A percentile compares a stretch with the other conserved stretches of the same genome.
Conservation (phyloP, 2,888 invertebrate genomes). For the Dyspetes luteomarginatus region DNA sequence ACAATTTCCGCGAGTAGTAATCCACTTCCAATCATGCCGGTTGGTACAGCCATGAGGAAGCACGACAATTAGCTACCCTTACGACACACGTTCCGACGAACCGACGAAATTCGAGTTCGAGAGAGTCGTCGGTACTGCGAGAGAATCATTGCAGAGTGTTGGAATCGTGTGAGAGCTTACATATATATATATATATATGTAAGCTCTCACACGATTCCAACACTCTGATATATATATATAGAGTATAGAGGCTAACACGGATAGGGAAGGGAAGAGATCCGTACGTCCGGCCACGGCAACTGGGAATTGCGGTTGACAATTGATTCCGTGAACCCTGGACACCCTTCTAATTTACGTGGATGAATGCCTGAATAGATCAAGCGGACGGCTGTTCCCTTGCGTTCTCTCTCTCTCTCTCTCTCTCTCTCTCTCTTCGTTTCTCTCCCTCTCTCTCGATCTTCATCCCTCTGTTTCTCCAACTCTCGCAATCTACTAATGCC, state of each 20-base stretch:
- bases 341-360: constrained; percentile 69
- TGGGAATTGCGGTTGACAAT: constrained; percentile 77
- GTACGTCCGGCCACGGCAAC: constrained; percentile 57
- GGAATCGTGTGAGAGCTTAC: neutral
- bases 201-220: too few relatives aligned
- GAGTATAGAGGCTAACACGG: constrained; percentile 31
- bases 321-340: constrained; percentile 70
- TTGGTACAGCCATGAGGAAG: constrained; percentile 34
- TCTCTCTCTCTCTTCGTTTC: neutral
- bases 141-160: constrained; percentile 56
- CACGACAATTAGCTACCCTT: constrained; percentile 65
- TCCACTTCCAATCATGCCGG: constrained; percentile 64
- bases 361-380: constrained; percentile 65
- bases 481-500: constrained; percentile 11
- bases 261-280: constrained; percentile 43
- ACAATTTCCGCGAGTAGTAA: constrained; percentile 64
- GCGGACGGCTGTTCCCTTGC: constrained; percentile 35
- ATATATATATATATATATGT: constrained; percentile 17
- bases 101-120: constrained; percentile 47
- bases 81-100: constrained; percentile 47
- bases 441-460: neutral
- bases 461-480: too few relatives aligned
- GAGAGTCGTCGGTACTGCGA: constrained; percentile 10
- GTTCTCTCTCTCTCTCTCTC: neutral
- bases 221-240: too few relatives aligned